Evolutionary conservation across 2,113 vertebrate genomes (phyloP).

Genomic region (Pseudorectes ferrugineus): DNA sequence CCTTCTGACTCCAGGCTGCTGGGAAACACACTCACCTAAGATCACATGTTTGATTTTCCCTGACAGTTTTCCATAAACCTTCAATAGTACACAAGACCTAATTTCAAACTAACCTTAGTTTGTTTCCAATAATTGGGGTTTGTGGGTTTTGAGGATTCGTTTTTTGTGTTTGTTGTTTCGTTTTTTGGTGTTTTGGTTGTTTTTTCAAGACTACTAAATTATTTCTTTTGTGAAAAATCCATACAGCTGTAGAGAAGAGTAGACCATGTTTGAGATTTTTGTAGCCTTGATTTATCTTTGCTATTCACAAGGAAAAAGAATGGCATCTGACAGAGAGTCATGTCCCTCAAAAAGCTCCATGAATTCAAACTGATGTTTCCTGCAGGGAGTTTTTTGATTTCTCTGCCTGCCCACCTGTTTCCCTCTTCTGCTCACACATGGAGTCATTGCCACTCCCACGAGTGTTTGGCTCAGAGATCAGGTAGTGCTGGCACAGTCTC

Average conservation of each 20-base stretch:
- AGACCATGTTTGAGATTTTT: not conserved
- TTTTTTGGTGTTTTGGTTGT: not conserved
- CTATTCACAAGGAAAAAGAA: not conserved
- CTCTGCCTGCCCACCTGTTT: not conserved
- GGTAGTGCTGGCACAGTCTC: not conserved
- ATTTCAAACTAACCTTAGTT: not conserved
- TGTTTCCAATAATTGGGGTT: not conserved
- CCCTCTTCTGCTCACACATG: not conserved
- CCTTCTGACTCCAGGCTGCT: not conserved
- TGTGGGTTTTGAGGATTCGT: not conserved
- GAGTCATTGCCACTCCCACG: not conserved
- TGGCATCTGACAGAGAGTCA: accelerated
- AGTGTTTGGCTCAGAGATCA: accelerated
- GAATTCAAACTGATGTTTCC: not conserved
- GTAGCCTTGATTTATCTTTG: not conserved
- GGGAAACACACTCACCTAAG: not conserved
- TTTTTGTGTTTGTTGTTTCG: not conserved
- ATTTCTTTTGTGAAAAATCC: not conserved
- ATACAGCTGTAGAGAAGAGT: not conserved
- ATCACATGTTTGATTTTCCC: not conserved
- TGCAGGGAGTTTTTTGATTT: not conserved
- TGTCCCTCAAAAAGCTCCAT: not conserved
- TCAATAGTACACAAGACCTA: not conserved
- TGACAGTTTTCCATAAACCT: not conserved
- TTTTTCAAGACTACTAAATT: not conserved